Conservation (phyloP, 2,797 vertebrate genomes). For the Cirrhinus molitorella region DNA sequence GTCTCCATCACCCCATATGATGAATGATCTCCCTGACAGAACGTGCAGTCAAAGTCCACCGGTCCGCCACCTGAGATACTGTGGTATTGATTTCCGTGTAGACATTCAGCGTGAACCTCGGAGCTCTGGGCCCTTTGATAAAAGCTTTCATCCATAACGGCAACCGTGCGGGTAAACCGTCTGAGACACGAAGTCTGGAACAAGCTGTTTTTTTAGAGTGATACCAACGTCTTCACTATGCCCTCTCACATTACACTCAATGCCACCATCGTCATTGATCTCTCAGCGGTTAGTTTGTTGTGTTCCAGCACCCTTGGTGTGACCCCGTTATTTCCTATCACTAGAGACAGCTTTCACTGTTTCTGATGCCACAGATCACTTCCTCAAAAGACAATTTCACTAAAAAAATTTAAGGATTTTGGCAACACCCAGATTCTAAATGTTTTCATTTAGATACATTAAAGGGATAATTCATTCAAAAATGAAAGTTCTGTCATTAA, state of each 20-base stretch:
- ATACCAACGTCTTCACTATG: slow-evolving; percentile 56
- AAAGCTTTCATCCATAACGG: slow-evolving; percentile 58
- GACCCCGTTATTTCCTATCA: slow-evolving; percentile 43
- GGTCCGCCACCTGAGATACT: slow-evolving; percentile 61
- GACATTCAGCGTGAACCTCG: slow-evolving; percentile 58
- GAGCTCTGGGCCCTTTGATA: slow-evolving; percentile 58
- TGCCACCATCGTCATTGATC: slow-evolving; percentile 45
- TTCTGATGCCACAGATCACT: neutral
- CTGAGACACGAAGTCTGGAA: slow-evolving; percentile 51
- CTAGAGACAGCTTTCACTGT: slow-evolving; percentile 16
- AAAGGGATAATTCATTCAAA: too few species aligned
- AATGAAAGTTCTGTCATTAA: too few species aligned
- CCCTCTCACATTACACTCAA: slow-evolving; percentile 54
- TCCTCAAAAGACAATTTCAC: neutral
- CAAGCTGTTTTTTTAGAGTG: slow-evolving; percentile 54
- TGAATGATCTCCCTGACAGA: slow-evolving; percentile 66
- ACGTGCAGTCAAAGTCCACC: slow-evolving; percentile 62
- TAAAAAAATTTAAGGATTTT: neutral
- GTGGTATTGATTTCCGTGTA: slow-evolving; percentile 64
- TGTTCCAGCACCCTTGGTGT: slow-evolving; percentile 32
- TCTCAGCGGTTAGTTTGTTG: slow-evolving; percentile 42
- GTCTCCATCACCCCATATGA: slow-evolving; percentile 63
- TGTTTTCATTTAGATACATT: neutral
- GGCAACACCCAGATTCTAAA: neutral
- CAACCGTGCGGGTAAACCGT: slow-evolving; percentile 51